Evolutionary conservation across 2,113 vertebrate species (phyloP).

Genomic region (Butorides virescens): DNA sequence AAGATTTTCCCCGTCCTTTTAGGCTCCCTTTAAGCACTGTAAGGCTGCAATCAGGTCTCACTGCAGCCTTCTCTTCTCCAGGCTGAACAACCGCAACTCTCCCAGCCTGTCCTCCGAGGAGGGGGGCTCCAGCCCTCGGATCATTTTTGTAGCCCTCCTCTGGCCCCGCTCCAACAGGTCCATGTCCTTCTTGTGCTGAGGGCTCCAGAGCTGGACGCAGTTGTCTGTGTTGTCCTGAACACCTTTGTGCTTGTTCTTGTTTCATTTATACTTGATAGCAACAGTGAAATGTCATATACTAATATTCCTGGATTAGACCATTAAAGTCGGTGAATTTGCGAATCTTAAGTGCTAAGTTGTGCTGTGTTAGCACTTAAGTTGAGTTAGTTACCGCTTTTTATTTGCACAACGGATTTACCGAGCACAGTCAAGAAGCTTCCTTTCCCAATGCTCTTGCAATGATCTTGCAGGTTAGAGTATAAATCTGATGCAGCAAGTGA

Average conservation of each 20-base stretch:
- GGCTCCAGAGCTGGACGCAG: neutral
- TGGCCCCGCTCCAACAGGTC: too few species aligned
- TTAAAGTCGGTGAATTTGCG: neutral
- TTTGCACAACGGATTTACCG: neutral
- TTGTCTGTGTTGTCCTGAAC: neutral
- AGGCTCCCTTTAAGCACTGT: too few species aligned
- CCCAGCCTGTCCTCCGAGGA: too few species aligned
- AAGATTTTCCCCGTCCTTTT: too few species aligned
- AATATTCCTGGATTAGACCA: neutral
- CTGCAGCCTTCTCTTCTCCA: too few species aligned
- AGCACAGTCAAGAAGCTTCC: neutral
- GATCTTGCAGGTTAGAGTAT: neutral
- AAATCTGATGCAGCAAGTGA: neutral
- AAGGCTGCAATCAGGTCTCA: too few species aligned
- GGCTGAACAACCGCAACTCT: too few species aligned
- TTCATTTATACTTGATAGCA: neutral
- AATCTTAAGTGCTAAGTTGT: neutral
- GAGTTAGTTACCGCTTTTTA: neutral
- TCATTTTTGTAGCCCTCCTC: too few species aligned
- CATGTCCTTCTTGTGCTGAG: too few species aligned
- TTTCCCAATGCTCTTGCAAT: neutral
- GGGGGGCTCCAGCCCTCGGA: too few species aligned
- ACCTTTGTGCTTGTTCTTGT: neutral
- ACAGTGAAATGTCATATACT: neutral
- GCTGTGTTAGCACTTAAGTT: too few species aligned